Evolutionary conservation across 2,888 invertebrate species (phyloP), one percentile per base, ranked within the genome.

Genomic region (Mylabris sibirica): DNA sequence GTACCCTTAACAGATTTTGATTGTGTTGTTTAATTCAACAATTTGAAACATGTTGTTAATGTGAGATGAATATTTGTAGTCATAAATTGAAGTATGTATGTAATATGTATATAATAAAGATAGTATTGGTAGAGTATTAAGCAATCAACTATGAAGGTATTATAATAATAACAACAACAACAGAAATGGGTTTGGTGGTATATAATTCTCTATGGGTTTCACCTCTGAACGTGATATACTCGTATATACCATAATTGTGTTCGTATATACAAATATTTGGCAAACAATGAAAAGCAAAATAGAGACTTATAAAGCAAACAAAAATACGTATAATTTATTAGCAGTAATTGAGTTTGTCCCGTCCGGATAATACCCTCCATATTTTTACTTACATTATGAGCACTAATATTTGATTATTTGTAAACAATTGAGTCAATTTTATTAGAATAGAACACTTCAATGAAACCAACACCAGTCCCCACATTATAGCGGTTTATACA

Each of bases 381-480:
- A 49, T 49, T 20, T 49, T 49, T 49, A 49, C 49, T 20, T 49
- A 49, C 20, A 49, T 49, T 49, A 49, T 20, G 49, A 49, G 8
- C 30, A 30, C 20, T 20, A 49, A 49, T 44, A 0, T 44, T 44
- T 17, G 44, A 44, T 17, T 11, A 38, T 44, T 17, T 17, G 44
- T 1, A 17, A 44, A 4, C 44, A 44, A 44, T 49, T 20, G 20
- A 9, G 17, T 49, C 20, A 49, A 49, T 20, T 49, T 49, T 49
- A 49, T 11, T 49, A 20, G 9, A 20, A 9, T 11, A 20, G 20
- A 9, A 49, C n/a, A n/a, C n/a, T 11, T 20, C 20, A 9, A 49
- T 17, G 17, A 11, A n/a, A 44, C 17, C 41, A 44, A 6, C 17
- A 5, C n/a, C 30, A n/a, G n/a, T n/a, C n/a, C n/a, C n/a, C n/a